Evolutionary conservation across 64 coral and sea anemone genomes (phyloP).

Genomic region (Stichodactyla helianthus): DNA sequence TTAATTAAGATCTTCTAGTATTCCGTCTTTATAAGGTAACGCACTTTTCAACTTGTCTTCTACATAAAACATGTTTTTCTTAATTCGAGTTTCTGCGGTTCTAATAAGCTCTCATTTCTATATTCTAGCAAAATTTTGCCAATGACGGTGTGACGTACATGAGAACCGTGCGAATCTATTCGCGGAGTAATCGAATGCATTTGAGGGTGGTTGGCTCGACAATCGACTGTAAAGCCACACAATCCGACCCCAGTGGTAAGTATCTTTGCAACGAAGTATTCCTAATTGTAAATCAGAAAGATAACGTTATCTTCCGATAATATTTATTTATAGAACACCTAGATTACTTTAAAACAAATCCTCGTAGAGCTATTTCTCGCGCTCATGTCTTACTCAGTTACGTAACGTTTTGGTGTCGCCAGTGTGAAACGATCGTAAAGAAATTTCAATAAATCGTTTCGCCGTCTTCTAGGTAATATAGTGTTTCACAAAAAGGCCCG

Average conservation of each 20-base stretch:
- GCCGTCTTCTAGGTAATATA: neutral
- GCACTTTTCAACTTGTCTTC: neutral
- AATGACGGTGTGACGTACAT: neutral
- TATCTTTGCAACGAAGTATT: neutral
- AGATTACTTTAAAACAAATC: no score
- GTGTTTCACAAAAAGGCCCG: constrained; percentile 5
- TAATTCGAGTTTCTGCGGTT: neutral
- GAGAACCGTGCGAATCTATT: neutral
- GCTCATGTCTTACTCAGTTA: no score
- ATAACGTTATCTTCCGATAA: neutral
- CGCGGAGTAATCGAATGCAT: neutral
- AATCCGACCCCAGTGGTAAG: neutral
- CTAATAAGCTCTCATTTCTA: neutral
- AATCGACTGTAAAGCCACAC: neutral
- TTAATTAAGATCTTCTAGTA: neutral
- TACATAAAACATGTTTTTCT: neutral
- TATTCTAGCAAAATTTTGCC: neutral
- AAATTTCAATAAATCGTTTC: neutral
- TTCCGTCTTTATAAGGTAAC: neutral
- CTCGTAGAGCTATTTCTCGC: no score
- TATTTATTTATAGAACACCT: no score
- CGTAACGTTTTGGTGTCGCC: neutral
- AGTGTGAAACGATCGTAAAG: no score
- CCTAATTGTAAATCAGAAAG: neutral
- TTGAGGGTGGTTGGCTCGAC: neutral